Percentiles rank a stretch among this genome's conserved stretches.
phyloP scores from a whole-genome alignment of 2,113 vertebrate genomes.

The Oryzias melastigma region DNA sequence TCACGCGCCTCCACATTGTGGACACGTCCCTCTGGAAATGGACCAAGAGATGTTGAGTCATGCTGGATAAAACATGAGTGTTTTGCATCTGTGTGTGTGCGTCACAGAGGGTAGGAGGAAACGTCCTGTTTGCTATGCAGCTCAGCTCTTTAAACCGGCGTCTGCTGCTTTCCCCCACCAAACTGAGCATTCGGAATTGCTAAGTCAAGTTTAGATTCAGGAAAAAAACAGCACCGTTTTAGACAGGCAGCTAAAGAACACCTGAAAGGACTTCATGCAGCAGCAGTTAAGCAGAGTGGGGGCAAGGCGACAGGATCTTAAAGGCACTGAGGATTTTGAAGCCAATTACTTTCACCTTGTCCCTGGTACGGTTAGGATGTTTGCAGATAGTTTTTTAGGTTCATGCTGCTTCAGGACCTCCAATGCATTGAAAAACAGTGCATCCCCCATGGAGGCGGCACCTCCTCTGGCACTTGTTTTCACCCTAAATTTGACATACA shows the following conservation, averaged over 20 bases:
- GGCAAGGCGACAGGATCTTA: slow-evolving; percentile 48
- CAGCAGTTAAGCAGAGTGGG: slow-evolving; percentile 28
- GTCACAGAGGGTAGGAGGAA: slow-evolving; percentile 10
- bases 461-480: slow-evolving; percentile 4
- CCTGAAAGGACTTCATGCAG: slow-evolving; percentile 33
- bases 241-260: slow-evolving; percentile 11
- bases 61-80: slow-evolving; percentile 13
- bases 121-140: not conserved
- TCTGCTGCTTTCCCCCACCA: not conserved
- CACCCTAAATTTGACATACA: slow-evolving; percentile 9
- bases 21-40: not conserved
- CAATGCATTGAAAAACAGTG: slow-evolving; percentile 7
- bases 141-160: too few relatives aligned
- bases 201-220: not conserved
- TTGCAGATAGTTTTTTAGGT: slow-evolving; percentile 13
- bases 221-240: slow-evolving; percentile 34
- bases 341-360: slow-evolving; percentile 50
- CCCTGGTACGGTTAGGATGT: slow-evolving; percentile 11
- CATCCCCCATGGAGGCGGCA: not conserved
- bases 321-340: slow-evolving; percentile 61
- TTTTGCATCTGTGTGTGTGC: slow-evolving; percentile 20
- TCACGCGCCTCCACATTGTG: slow-evolving; percentile 19
- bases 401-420: slow-evolving; percentile 21
- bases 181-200: not conserved
- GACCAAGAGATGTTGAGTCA: slow-evolving; percentile 6